phyloP scores from a whole-genome alignment of 2,797 vertebrate genomes.

The Artibeus lituratus region DNA sequence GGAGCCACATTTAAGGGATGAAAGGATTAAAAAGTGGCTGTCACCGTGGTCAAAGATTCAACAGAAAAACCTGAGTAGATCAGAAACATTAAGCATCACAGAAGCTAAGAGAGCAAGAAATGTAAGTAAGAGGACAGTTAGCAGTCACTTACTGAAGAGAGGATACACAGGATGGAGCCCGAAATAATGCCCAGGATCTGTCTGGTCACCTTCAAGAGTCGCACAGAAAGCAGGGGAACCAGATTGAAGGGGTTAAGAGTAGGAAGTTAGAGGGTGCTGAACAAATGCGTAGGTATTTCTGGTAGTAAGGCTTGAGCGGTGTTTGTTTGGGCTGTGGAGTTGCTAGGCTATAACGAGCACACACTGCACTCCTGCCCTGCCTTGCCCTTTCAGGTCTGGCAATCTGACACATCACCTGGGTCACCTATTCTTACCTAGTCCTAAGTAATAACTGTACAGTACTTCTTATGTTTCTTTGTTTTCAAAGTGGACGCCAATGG shows the following conservation, averaged over 20 bases:
- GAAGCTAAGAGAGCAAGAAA: neutral
- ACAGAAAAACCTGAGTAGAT: neutral
- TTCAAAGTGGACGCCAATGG: neutral
- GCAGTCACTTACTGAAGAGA: neutral
- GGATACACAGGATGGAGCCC: neutral
- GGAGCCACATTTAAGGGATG: neutral
- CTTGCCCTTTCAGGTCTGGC: neutral
- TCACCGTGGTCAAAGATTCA: neutral
- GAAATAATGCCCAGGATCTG: neutral
- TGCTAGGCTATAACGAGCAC: slow-evolving; percentile 43
- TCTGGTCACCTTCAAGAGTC: neutral
- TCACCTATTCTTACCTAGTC: neutral
- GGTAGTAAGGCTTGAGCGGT: neutral
- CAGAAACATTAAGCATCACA: neutral
- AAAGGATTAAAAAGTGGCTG: neutral
- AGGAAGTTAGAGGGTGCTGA: neutral
- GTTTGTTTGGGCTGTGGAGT: slow-evolving; percentile 52
- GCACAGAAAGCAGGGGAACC: neutral
- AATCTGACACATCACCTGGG: neutral
- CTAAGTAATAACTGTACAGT: neutral
- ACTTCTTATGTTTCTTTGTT: neutral
- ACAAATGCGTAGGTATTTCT: neutral
- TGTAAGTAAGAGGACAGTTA: neutral
- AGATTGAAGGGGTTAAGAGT: neutral
- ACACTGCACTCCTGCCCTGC: neutral